Base-by-base conservation (phyloP, 2,888 invertebrate species). In the Oligia fasciuncula region DNA sequence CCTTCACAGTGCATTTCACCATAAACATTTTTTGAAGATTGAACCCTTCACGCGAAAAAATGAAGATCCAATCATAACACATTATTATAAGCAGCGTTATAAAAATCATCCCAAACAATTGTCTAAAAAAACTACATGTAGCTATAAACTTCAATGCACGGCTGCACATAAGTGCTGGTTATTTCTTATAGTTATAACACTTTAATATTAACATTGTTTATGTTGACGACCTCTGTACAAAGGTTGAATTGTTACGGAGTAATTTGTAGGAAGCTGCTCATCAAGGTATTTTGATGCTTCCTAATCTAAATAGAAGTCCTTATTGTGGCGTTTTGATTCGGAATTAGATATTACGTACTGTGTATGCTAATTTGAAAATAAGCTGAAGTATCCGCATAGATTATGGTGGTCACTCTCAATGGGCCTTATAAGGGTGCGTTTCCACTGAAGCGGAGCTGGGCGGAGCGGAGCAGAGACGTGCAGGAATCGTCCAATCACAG, bases 101-200 rank as follows among this genome's bases (percentile, higher is more conserved):
- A 67, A 69, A 72, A 77, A 76, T 77, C 70, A 77, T 65, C 60
- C 54, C n/a, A 66, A 51, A 79, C 83, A 78, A 85, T 76, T 85
- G 76, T 85, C 78, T 70, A 29, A 29, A 40, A 11, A 65, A 72
- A 69, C 63, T 73, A 69, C 81, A 74, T 68, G 79, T 79, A 76
- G 74, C 74, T 75, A 79, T n/a, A 81, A 87, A 82, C 62, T 83
- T 80, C 76, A 79, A 85, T 84, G 88, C 81, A 67, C 73, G 76
- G 85, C 54, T 84, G 87, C 81, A 79, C 85, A 76, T 80, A 76
- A 62, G 60, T 63, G 11, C 46, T 57, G 40, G 4, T 4, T 71
- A 66, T 80, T 76, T 76, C 13, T 29, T 73, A 11, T 72, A 72
- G 54, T 29, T 73, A 11, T 72, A 72, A 60, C 40, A 46, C 71